Base-by-base conservation (phyloP, 2,888 invertebrate species). In the Lasioglossum villosulum region DNA sequence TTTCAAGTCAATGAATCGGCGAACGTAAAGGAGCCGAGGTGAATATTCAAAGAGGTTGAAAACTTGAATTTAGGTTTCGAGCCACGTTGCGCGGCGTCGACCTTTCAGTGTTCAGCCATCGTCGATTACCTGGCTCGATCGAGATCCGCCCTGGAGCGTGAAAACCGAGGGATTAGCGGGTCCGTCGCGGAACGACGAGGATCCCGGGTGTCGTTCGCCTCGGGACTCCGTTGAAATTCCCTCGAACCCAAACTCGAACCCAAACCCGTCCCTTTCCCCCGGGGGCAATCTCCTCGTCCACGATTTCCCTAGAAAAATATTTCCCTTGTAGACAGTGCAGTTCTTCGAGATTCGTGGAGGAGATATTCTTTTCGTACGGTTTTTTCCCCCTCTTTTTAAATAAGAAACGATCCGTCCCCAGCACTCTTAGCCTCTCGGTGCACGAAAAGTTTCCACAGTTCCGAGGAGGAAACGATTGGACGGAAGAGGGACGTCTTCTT, bases 91-190 rank as follows among this genome's bases (percentile, higher is more conserved):
- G 48, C 30, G 42, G 42, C 14, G 42, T 42, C 80, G 63, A 19
- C 74, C 80, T 37, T 37, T 37, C 37, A 5, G 37, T 37, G 80
- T 76, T 85, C 76, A 85, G 73, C 80, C 77, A 76, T 68, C 80
- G 80, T 80, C 77, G 86, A 86, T 86, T 80, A 84, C 80, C 84
- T 66, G 42, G 27, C 72, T 45, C 78, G 77, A 85, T 80, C 85
- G 82, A 82, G 82, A 82, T 85, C 71, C 80, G 72, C 78, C 48
- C 39, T 80, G 37, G 52, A 83, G 86, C 86, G 86, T 87, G 86
- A 87, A 87, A 82, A 87, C 73, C 86, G 82, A 78, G 78, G 70
- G 86, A 86, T 86, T 86, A 86, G 68, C 84, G 78, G 73, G 75
- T 70, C 39, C 52, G 84, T 66, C 63, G 79, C 52, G 84, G 75